Evolutionary conservation across 2,888 invertebrate species (phyloP), one percentile per base, ranked within the genome.

Genomic region (Holacanthella duospinosa): DNA sequence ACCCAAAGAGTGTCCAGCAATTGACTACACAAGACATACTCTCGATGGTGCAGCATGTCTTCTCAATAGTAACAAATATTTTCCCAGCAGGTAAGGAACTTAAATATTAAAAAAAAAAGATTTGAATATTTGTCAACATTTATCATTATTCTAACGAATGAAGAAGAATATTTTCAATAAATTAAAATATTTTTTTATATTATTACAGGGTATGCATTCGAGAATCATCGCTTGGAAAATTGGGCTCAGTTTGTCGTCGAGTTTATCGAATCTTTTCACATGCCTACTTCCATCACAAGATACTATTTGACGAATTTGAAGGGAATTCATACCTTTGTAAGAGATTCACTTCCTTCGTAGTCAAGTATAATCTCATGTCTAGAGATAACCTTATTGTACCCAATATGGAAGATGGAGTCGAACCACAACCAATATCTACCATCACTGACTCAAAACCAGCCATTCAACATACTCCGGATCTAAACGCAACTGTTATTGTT

Each of bases 181-280:
- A 21, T 53, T 6, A n/a, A n/a, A n/a, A n/a, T n/a, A 48, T 28
- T 21, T 48, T 55, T 25, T 27, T 28, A 21, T 55, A 24, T 26
- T 55, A 65, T 81, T 83, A 74, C 80, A 94, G 96, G 78, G 93
- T 99, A 62, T 96, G 93, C 80, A 97, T 99, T 79, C 96, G 97
- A 79, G 99, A 99, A 77, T 93, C 97, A 19, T 97, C 97, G 36
- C 94, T 99, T 70, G 91, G 94, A 59, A 99, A 99, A 80, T 81
- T 99, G 74, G 97, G 97, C 59, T 97, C 97, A 54, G 97, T 99
- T 12, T 99, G 99, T 79, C 85, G 99, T 74, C 84, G 99, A 74
- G 97, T 99, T 1, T 99, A 99, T 79, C 86, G 99, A 81, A 99
- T 99, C 78, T 99, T 99, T 79, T 97, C 97, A 58, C 99, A 99